These are phyloP conservation scores for Rhea americana DNA, from an alignment of 2,113 vertebrate species.

Conservation along the genomic window DNA sequence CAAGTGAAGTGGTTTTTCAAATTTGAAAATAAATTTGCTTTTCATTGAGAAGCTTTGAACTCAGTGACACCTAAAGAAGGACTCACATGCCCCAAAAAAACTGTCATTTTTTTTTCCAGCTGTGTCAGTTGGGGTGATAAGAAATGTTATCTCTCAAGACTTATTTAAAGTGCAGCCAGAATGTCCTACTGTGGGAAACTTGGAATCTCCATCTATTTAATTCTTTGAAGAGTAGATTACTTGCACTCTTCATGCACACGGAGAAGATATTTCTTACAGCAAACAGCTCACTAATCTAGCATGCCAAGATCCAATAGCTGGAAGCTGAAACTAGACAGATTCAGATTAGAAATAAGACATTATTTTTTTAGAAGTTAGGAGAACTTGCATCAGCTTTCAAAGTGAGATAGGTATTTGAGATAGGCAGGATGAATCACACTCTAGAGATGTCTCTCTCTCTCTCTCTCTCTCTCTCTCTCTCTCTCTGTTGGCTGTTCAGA, in stretches of 20 bases:
- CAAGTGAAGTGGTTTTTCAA: constrained; percentile 28
- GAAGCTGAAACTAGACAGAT: constrained; percentile 36
- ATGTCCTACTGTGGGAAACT: background rate
- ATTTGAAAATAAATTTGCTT: constrained; percentile 50
- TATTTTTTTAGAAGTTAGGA: constrained; percentile 10
- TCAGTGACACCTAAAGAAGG: constrained; percentile 29
- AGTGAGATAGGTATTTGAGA: constrained; percentile 39
- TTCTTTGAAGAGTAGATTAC: constrained; percentile 51
- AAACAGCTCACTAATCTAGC: constrained; percentile 50
- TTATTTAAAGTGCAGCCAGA: constrained; percentile 35
- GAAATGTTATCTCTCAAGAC: constrained; percentile 36
- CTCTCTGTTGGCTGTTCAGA: background rate
- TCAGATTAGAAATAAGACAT: constrained; percentile 50
- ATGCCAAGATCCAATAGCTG: constrained; percentile 26
- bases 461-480: background rate
- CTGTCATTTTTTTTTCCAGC: background rate
- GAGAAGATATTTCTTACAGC: constrained; percentile 9
- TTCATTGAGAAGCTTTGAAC: constrained; percentile 44
- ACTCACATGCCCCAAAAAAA: constrained; percentile 3
- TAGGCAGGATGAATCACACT: constrained; percentile 10
- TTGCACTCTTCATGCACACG: background rate
- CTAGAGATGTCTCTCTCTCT: background rate
- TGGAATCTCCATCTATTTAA: constrained; percentile 21
- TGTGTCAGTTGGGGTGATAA: constrained; percentile 17
- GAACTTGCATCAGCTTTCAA: constrained; percentile 39